Evolutionary conservation across 2,888 invertebrate species (phyloP), one percentile per base, ranked within the genome.

Genomic region (Ennomos fuscantarius): DNA sequence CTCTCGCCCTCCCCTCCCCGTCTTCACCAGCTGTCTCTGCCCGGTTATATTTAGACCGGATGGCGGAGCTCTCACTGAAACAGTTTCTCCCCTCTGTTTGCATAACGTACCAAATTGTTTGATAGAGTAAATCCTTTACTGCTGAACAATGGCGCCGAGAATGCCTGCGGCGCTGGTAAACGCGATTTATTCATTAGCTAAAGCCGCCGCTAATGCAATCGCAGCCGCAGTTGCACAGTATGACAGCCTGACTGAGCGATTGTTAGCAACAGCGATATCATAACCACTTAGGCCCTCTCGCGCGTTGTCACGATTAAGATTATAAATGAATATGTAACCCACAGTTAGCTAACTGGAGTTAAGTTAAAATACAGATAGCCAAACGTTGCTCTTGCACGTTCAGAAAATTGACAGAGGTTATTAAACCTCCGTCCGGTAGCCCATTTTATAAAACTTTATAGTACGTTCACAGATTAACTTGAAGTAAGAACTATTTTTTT

Each of bases 21-120:
- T 63, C 68, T 73, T 70, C 73, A 64, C 79, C 81, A 81, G 81
- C 84, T 85, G 86, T 84, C 84, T 79, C 82, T 78, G 75, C 76
- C 80, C 78, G 77, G 76, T 84, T 89, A 88, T 87, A 89, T 88
- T 87, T 89, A 89, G 88, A 83, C 84, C 82, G 86, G 84, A 86
- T 82, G 81, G 82, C 81, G 68, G 76, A 82, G 83, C 80, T 84
- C 82, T 82, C 77, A 82, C 84, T 86, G 82, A 82, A 82, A 84
- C 86, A 81, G 81, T 84, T 87, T 85, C 86, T 85, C 86, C 86
- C 84, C 81, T 79, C 79, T 80, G 81, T 83, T 84, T 83, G 81
- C 80, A 82, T 84, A 82, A 81, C 74, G 75, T 69, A 78, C 78
- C 73, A 68, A 79, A 79, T 77, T 75, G 76, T 78, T 73, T 73